These are phyloP conservation scores for Lamproptera curius DNA, from an alignment of 2,888 invertebrate genomes.

Conservation along the genomic window DNA sequence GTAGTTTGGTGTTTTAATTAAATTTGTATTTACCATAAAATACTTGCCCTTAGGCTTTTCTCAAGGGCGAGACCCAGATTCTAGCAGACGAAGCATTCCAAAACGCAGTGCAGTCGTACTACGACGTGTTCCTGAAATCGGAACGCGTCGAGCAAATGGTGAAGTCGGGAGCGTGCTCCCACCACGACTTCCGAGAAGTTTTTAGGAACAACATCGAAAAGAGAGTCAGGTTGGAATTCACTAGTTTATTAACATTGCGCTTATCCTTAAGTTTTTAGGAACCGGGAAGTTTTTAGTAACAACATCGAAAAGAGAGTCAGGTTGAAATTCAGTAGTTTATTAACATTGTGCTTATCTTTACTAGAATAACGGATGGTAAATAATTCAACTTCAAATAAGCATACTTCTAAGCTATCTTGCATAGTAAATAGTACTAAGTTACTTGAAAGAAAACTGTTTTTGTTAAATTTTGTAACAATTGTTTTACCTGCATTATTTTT, in stretches of 20 bases:
- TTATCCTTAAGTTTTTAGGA: too few species aligned
- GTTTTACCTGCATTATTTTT: too few species aligned
- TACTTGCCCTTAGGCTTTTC: conserved; percentile 91
- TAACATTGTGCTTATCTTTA: too few species aligned
- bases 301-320: conserved; percentile 99
- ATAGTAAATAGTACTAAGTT: too few species aligned
- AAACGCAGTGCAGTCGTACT: conserved; percentile 97
- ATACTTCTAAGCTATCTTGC: too few species aligned
- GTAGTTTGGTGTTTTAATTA: too few species aligned
- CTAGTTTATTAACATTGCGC: too few species aligned
- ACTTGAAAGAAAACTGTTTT: too few species aligned
- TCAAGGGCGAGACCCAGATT: conserved; percentile 99
- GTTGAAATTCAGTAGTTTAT: conserved; percentile 75
- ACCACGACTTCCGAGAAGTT: conserved; percentile 99
- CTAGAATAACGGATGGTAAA: too few species aligned
- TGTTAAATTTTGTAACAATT: too few species aligned
- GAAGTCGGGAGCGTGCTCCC: conserved; percentile 97
- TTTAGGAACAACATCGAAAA: conserved; percentile 97
- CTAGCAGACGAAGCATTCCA: conserved; percentile 99
- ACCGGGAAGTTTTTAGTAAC: conserved; percentile 94
- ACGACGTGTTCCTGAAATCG: conserved; percentile 97
- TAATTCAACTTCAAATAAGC: too few species aligned
- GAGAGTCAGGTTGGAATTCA: conserved; percentile 86
- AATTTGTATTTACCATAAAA: too few species aligned
- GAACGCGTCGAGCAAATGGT: conserved; percentile 98